These are phyloP conservation scores for Cheilosia pagana DNA, from an alignment of 2,888 invertebrate genomes.

Conservation along the genomic window DNA sequence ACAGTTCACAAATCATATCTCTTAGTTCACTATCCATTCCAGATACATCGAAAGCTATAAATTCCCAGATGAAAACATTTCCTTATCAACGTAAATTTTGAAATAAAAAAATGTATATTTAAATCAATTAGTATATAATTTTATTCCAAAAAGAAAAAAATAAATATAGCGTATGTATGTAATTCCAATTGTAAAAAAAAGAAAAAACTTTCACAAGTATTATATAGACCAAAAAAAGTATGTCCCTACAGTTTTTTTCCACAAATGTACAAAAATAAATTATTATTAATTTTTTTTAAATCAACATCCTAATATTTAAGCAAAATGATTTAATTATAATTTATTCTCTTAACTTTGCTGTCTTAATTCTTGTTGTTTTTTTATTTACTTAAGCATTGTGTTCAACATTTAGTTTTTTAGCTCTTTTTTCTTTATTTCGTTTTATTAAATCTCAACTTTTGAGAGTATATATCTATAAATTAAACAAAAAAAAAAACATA, in stretches of 20 bases:
- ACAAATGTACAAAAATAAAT: conserved; percentile 60
- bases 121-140: conserved; percentile 58
- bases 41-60: too few relatives aligned
- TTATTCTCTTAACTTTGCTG: conserved; percentile 36
- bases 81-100: neutral
- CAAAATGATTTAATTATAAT: conserved; percentile 24
- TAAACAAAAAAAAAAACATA: conserved; percentile 79
- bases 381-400: conserved; percentile 62
- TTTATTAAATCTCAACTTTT: conserved; percentile 45
- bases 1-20: too few relatives aligned
- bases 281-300: conserved; percentile 37
- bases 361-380: conserved; percentile 33
- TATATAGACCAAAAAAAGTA: conserved; percentile 16
- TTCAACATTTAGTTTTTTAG: conserved; percentile 44
- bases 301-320: conserved; percentile 65
- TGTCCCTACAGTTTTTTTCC: conserved; percentile 54
- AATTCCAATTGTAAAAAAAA: conserved; percentile 52
- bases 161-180: conserved; percentile 51
- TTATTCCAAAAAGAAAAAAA: conserved; percentile 73
- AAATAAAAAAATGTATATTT: conserved; percentile 48
- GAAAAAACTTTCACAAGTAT: conserved; percentile 41
- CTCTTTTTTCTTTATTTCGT: conserved; percentile 36
- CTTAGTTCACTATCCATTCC: too few relatives aligned
- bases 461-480: conserved; percentile 77
- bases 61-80: neutral